Percentiles rank a stretch among this genome's conserved stretches.
phyloP scores from a whole-genome alignment of 1,140 invertebrate genomes.

The Eriocheir sinensis region DNA sequence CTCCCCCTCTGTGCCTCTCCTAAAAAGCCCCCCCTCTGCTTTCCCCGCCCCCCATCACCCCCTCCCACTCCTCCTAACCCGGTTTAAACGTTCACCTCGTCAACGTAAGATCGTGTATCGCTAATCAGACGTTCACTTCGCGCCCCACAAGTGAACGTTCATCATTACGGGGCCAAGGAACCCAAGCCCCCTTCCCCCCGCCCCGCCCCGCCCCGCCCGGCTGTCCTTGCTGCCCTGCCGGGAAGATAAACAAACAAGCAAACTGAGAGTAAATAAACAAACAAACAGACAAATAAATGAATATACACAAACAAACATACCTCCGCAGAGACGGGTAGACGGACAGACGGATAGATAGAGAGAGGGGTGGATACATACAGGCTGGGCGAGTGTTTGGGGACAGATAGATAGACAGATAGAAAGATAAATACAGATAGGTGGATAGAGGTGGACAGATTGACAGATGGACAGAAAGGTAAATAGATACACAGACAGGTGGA shows the following conservation, averaged over 20 bases:
- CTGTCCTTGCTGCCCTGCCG: not conserved
- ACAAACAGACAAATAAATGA: not conserved
- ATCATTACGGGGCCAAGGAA: not conserved
- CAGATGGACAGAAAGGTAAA: not conserved
- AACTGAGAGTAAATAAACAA: not conserved
- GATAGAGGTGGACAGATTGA: not conserved
- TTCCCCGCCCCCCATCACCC: not conserved
- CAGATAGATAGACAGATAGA: too few relatives aligned
- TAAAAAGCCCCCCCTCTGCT: not conserved
- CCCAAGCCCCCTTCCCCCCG: not conserved
- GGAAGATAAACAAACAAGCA: conserved; percentile 45
- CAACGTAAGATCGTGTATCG: too few relatives aligned
- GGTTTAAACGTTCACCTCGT: too few relatives aligned
- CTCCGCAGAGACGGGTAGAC: not conserved
- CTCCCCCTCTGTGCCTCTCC: not conserved
- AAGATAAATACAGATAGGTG: not conserved
- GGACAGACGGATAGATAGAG: not conserved
- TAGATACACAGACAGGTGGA: too few relatives aligned
- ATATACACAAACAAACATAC: conserved; percentile 31
- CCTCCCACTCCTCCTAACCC: not conserved
- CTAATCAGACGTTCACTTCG: not conserved
- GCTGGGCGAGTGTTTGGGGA: too few relatives aligned
- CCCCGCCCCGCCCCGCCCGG: not conserved
- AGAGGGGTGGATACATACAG: too few relatives aligned
- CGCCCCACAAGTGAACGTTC: conserved; percentile 11